Base-by-base conservation (phyloP, 1,140 invertebrate species). In the Anastatus disparis region DNA sequence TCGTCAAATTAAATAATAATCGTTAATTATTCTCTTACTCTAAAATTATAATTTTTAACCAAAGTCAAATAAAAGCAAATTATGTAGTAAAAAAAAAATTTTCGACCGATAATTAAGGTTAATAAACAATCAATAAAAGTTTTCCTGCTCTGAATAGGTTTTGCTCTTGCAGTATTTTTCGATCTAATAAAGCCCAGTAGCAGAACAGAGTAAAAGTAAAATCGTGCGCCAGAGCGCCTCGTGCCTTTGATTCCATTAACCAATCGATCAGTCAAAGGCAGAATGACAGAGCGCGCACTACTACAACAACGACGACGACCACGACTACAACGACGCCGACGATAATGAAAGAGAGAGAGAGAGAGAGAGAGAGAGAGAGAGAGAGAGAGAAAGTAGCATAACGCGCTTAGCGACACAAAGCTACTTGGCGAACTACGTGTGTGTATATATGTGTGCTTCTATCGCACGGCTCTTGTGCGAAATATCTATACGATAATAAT, bases 171-270 rank as follows among this genome's bases (percentile, higher is more conserved):
- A 27, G 44, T 59, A 27, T 24, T n/a, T 44, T 6, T 2, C 6
- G 26, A 69, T 69, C n/a, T 59, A 53, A 69, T 69, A 40, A 59
- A 68, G 52, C 42, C n/a, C 62, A 56, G 64, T 17, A 46, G 66
- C 26, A 31, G 61, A 48, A n/a, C n/a, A n/a, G n/a, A n/a, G n/a
- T n/a, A n/a, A n/a, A n/a, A n/a, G n/a, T n/a, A n/a, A n/a, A n/a
- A n/a, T n/a, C n/a, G n/a, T n/a, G n/a, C n/a, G n/a, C n/a, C n/a
- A n/a, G n/a, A n/a, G n/a, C n/a, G n/a, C n/a, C 46, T 58, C 55
- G 50, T 26, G 55, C 40, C 27, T 64, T 67, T 65, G 58, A 64
- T 72, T 73, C 61, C 72, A 72, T 76, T 74, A 76, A 70, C 69
- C 63, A 70, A 73, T 75, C 72, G 69, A 71, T 71, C 70, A 68